Base-by-base conservation (phyloP, 64 coral and sea anemone species). In the Montipora cactus region DNA sequence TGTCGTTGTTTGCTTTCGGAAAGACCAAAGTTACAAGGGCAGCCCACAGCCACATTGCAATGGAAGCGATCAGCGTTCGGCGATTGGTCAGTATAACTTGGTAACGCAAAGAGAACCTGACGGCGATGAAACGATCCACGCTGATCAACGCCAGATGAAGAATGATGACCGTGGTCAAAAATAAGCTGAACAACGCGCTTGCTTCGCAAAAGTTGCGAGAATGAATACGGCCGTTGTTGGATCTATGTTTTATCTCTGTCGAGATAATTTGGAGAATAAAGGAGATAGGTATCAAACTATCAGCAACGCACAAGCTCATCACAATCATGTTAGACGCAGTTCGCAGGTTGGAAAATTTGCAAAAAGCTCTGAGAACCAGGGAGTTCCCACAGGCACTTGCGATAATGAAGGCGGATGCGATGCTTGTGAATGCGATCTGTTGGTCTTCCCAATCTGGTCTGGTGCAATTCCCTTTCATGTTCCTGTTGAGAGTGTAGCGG, bases 291-390 rank as follows among this genome's bases (percentile, higher is more conserved):
- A 80, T 80, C 9, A 91, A 79, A 14, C 78, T 13, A 19, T 81
- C 64, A n/a, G 77, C 78, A 10, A 70, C 15, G n/a, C 76, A 78
- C 77, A 91, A 71, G 48, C 89, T 91, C 11, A 91, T 57, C 37
- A 49, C 7, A 23, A 81, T 71, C 3, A 25, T 16, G 62, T 91
- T 91, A 7, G 89, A 91, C 11, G 64, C 44, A 20, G 62, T 91
- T 28, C 78, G 89, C 6, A 91, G 67, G 12, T 25, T 13, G 44
- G n/a, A 46, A 50, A 80, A 79, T 51, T 70, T 62, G 57, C 81
- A 23, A 53, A 80, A 91, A 4, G 77, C 78, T 67, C 19, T 51
- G 8, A 78, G 50, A 7, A 91, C 64, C 0, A 91, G 64, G 16
- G 8, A 28, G 49, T 79, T 91, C 2, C 89, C 62, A 46, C 53